These are phyloP conservation scores for Anthrax anthrax DNA, from an alignment of 2,888 invertebrate species.

Conservation along the genomic window DNA sequence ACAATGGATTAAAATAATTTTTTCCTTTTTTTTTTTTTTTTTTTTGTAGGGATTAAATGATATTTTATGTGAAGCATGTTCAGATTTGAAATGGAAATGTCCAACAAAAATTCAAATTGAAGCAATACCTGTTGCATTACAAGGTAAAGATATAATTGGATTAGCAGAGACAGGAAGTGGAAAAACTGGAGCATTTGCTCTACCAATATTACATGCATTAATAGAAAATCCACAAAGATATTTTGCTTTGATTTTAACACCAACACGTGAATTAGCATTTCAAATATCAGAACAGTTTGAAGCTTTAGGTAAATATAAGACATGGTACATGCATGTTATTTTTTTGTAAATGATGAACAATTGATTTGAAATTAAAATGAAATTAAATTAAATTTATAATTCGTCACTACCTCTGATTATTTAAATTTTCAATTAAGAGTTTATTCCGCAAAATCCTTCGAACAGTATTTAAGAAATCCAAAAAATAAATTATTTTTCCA, in stretches of 20 bases:
- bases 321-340: no score
- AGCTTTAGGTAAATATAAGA: conserved; percentile 56
- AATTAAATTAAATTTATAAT: conserved; percentile 19
- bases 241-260: conserved; percentile 86
- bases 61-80: conserved; percentile 79
- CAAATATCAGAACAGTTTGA: conserved; percentile 98
- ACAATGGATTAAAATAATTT: no score
- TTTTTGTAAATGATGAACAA: not conserved
- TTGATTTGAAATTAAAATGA: conserved; percentile 4
- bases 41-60: conserved; percentile 71
- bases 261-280: conserved; percentile 94
- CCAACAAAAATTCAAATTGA: conserved; percentile 94
- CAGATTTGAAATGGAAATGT: conserved; percentile 80
- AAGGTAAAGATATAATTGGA: conserved; percentile 57
- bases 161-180: conserved; percentile 65
- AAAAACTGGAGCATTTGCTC: conserved; percentile 94
- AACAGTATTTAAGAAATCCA: no score
- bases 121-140: conserved; percentile 78
- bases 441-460: not conserved
- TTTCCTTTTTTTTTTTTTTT: not conserved
- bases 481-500: conserved; percentile 22
- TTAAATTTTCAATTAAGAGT: not conserved
- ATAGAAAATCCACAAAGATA: conserved; percentile 85
- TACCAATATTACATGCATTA: conserved; percentile 86
- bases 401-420: conserved; percentile 34